Percentiles rank a stretch among this genome's conserved stretches.
These are phyloP conservation scores for Eueides isabella DNA, from an alignment of 1,140 invertebrate genomes.

Conservation along the genomic window DNA sequence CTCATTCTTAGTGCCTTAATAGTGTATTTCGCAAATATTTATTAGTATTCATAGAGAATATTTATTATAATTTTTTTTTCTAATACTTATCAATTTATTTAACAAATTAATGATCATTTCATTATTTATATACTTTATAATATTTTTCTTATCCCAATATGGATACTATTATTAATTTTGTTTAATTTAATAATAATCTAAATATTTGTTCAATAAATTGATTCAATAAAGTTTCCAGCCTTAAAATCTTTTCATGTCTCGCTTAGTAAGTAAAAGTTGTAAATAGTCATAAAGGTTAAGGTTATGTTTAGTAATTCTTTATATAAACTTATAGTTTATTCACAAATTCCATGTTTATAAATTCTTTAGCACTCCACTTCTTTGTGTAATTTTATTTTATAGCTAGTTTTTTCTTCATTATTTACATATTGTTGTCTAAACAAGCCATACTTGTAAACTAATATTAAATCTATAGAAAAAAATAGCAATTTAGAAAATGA, in stretches of 20 bases:
- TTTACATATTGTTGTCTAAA: too few species aligned
- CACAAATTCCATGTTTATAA: neutral
- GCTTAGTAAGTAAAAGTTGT: neutral
- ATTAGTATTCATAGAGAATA: neutral
- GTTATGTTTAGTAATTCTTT: slow-evolving; percentile 1
- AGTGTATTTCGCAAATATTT: neutral
- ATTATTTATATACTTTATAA: too few species aligned
- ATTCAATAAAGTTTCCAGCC: neutral
- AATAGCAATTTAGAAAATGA: too few species aligned
- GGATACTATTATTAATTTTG: too few species aligned
- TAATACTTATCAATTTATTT: neutral
- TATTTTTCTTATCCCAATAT: too few species aligned
- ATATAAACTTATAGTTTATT: neutral
- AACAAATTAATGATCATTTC: too few species aligned
- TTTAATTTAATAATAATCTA: too few species aligned
- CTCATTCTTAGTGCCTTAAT: slow-evolving; percentile 6
- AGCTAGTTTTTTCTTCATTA: neutral
- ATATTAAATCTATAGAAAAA: too few species aligned
- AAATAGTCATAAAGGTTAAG: slow-evolving; percentile 14
- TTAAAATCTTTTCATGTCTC: neutral
- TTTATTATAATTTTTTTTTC: neutral
- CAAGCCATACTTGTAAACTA: too few species aligned
- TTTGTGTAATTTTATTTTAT: neutral
- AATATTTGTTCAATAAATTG: too few species aligned
- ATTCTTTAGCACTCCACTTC: neutral